Evolutionary conservation across 2,113 vertebrate species (phyloP), one percentile per base, ranked within the genome.

Genomic region (Labrus mixtus): DNA sequence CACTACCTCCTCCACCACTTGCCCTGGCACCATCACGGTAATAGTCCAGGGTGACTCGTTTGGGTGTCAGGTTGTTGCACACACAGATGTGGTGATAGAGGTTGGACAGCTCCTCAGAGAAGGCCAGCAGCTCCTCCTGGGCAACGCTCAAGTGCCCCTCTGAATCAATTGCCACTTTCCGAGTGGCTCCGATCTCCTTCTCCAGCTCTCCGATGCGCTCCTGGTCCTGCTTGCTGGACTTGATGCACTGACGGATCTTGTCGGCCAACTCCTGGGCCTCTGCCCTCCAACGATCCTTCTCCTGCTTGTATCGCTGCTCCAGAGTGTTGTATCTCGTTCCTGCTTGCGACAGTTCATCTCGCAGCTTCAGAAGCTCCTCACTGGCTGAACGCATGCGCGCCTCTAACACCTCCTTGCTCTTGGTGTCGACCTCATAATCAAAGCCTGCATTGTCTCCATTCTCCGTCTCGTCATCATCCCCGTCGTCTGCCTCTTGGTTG

Each of bases 81-180:
- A 95, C 92, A 10, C 96, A 96, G 69, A 96, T 92, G 68, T 95
- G 96, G 85, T 96, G 95, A 62, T 96, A 96, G 41, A 96, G 94
- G 80, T 94, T 93, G 68, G 95, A 95, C 78, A 96, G 90, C 75
- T 96, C 96, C 85, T 96, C 95, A 0, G 94, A 95, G 84, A 96
- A 95, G 15, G 94, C 93, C 62, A 95, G 81, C 59, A 96, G 93
- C 89, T 96, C 95, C 46, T 96, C 95, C 83, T 96, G 96, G 4
- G 95, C 94, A 13, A 94, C 90, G 19, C 81, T 93, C 59, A 96
- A 81, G 73, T 95, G 93, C 8, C 93, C 90, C 57, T 96, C 95
- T 9, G 94, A 94, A 82, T 96, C 95, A 0, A 76, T 92, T 9
- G 95, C 93, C 13, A 95, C 92, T 76, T 94, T 94, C 8, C 93